Base-by-base conservation (phyloP, 2,113 vertebrate genomes). In the Hemiscyllium ocellatum region DNA sequence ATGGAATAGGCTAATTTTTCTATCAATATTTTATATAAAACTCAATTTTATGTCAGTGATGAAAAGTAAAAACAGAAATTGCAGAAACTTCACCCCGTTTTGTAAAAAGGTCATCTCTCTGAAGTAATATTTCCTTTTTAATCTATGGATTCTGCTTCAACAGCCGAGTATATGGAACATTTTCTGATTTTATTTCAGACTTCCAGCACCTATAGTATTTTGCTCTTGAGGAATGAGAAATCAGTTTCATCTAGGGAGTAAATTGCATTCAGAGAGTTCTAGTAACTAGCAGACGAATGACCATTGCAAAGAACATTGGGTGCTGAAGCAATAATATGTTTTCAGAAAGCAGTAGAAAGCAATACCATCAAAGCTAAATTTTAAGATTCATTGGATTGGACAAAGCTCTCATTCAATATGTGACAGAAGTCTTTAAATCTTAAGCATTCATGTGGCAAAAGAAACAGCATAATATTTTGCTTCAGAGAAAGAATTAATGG, bases 401-500 rank as follows among this genome's bases (percentile, higher is more conserved):
- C 20, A 93, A 66, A 93, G 33, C 61, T 10, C 61, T 37, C 61
- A 66, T 93, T 93, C 89, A 93, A 8, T 37, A 68, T 93, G 66
- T 68, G 61, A n/a, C 29, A 37, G 20, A 66, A 19, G 89, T 7
- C 5, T 42, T 93, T 93, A 93, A 68, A 66, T 93, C 61, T 68
- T 93, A 33, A 37, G 56, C 20, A 17, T 37, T 68, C 89, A 68
- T 93, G n/a, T 66, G 61, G 89, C 66, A n/a, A 66, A 66, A 68
- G 56, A 13, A n/a, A 65, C 56, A 61, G 26, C 52, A 66, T 5
- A 37, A 37, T n/a, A 93, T 37, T 66, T 93, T 83, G 4, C n/a
- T 83, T 47, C 80, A 42, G 42, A 83, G 80, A 83, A 83, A 83
- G 80, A 83, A 83, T 83, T 83, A 37, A 93, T 93, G 89, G 89